Evolutionary conservation across 2,797 vertebrate species (phyloP), one percentile per base, ranked within the genome.

Genomic region (Falco novaeseelandiae): DNA sequence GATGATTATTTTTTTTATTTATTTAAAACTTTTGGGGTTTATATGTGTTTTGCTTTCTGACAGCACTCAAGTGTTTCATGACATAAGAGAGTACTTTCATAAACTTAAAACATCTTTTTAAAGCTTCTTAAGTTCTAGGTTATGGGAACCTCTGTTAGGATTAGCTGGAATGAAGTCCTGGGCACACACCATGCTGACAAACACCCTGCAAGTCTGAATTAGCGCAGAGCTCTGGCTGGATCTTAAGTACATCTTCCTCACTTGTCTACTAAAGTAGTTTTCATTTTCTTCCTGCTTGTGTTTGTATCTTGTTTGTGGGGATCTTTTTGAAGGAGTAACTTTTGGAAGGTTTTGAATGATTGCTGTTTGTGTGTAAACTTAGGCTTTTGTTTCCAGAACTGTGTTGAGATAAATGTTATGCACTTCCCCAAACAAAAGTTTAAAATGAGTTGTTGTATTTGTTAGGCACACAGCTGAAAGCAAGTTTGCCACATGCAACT

Each of bases 391-490:
- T 88, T 63, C 49, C 36, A 72, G 51, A 89, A 91, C 12, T 44
- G 65, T 58, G 62, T 87, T 91, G 79, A 85, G 69, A 52, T 79
- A 87, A 89, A 76, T 59, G 62, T 94, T 66, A 19, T 52, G 30
- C 36, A 12, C 59, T 95, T 95, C 51, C 52, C 57, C 57, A 85
- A 95, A 96, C 83, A 61, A 84, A 90, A 84, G 74, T 34, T 7
- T 89, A 71, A 92, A 87, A 78, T 69, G 34, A 87, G 21, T 73
- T 86, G 61, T 83, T 84, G 21, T 80, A 70, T 93, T 92, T 87
- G 57, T 84, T 55, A 85, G 78, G 14, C 54, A 57, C 30, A 44
- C 63, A 94, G 78, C 86, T 95, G 93, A 96, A 93, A 96, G 77
- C 63, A 91, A 87, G 57, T 69, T 94, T 89, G 71, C 88, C 63